These are phyloP conservation scores for Xenus cinereus DNA, from an alignment of 2,113 vertebrate genomes.

Conservation along the genomic window DNA sequence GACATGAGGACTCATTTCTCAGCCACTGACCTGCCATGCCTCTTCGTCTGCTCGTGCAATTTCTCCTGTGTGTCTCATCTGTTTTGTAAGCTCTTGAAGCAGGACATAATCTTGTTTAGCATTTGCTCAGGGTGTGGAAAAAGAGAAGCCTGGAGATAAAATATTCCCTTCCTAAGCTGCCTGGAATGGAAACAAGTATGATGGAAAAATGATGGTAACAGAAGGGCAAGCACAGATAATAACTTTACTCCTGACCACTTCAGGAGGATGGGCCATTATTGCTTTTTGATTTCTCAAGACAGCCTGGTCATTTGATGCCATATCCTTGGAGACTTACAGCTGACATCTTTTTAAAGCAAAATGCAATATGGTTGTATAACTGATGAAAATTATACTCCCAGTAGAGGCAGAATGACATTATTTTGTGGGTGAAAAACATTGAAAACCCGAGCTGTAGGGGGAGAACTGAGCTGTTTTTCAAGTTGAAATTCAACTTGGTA, in stretches of 20 bases:
- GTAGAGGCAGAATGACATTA: not conserved
- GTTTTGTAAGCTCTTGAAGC: not conserved
- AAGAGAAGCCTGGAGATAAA: not conserved
- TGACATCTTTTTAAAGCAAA: not conserved
- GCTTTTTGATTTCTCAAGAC: not conserved
- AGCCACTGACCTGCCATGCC: not conserved
- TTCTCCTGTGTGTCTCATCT: not conserved
- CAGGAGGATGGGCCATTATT: not conserved
- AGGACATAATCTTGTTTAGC: not conserved
- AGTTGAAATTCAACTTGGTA: not conserved
- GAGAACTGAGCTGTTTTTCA: not conserved
- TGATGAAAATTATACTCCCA: not conserved
- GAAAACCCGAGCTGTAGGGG: not conserved
- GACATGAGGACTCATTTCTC: not conserved
- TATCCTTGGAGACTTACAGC: not conserved
- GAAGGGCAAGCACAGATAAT: not conserved
- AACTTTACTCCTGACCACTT: not conserved
- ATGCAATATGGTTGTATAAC: not conserved
- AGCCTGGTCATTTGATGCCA: not conserved
- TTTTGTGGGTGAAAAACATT: not conserved
- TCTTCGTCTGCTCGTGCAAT: not conserved
- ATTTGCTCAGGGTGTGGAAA: not conserved
- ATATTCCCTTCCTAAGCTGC: not conserved
- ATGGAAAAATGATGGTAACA: not conserved
- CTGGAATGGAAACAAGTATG: not conserved